Evolutionary conservation across 1,140 invertebrate genomes (phyloP), one percentile per base, ranked within the genome.

Genomic region (Cyrtorhinus lividipennis): DNA sequence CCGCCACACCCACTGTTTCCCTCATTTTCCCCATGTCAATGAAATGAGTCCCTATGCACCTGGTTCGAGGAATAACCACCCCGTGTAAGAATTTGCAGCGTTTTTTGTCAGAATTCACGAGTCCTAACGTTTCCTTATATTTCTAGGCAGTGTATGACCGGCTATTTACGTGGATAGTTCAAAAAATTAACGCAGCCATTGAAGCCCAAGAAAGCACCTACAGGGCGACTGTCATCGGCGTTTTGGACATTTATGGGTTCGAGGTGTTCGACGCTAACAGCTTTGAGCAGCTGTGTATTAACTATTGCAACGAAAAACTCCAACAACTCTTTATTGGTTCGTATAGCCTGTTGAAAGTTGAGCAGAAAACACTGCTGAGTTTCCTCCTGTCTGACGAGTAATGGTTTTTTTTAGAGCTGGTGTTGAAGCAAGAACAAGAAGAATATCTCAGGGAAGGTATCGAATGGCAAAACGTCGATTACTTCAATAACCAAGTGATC

Each of bases 231-330:
- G 81, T 96, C 1, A 97, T 98, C 67, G 93, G 94, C 20, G 93
- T 98, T 1, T 76, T 98, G 24, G 94, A 98, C 71, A 98, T 97
- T 71, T 97, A 97, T 73, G 95, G 95, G 15, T 97, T 98, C 77
- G 94, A 98, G 79, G 94, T 97, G 65, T 95, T 97, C 74, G 90
- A 96, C 62, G 81, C 81, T 5, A 96, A 97, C 73, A 92, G 88
- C 70, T 95, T 96, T 76, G 92, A 96, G 74, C 92, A 96, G 74
- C 92, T 95, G 73, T 95, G 92, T 72, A 97, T 97, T 69, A 96
- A 96, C 73, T 96, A 96, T 75, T 96, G 93, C 69, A 97, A 96
- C 73, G 93, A 97, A 76, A 96, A 97, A 74, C 77, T 96, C 24
- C 94, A 97, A 72, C 94, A 97, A 72, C 77, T 96, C 2, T 97